Conservation (phyloP, 2,113 vertebrate genomes). For the Eidolon helvum region DNA sequence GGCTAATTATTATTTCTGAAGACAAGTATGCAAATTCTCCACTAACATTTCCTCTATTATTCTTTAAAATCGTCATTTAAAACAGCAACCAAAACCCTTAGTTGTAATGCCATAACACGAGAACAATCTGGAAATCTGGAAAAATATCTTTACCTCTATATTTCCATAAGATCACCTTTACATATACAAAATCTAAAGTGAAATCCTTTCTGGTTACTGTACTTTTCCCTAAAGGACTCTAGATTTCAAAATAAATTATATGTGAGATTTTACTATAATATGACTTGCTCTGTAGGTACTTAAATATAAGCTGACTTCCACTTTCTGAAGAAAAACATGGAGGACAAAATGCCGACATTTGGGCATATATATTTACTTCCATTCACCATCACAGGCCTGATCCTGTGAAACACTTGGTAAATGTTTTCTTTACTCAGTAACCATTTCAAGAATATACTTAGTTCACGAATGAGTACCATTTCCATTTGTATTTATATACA, state of each 20-base stretch:
- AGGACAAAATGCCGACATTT: neutral
- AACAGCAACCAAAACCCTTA: neutral
- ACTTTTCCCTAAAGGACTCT: neutral
- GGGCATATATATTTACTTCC: neutral
- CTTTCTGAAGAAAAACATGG: neutral
- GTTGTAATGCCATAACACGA: fast-evolving
- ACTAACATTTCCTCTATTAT: neutral
- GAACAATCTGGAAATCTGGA: neutral
- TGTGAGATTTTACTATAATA: neutral
- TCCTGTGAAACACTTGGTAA: neutral
- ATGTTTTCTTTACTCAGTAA: neutral
- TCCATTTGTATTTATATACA: neutral
- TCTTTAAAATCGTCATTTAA: neutral
- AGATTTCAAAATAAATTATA: neutral
- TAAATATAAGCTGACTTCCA: neutral
- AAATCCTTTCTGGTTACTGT: neutral
- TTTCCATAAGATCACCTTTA: neutral
- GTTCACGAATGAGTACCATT: neutral
- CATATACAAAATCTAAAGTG: neutral
- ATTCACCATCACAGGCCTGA: neutral
- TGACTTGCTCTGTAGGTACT: neutral
- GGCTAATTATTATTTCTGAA: neutral
- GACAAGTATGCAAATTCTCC: neutral
- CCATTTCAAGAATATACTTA: neutral
- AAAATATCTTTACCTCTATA: neutral